Conservation (phyloP, 2,797 vertebrate species). For the Garrulus glandarius region DNA sequence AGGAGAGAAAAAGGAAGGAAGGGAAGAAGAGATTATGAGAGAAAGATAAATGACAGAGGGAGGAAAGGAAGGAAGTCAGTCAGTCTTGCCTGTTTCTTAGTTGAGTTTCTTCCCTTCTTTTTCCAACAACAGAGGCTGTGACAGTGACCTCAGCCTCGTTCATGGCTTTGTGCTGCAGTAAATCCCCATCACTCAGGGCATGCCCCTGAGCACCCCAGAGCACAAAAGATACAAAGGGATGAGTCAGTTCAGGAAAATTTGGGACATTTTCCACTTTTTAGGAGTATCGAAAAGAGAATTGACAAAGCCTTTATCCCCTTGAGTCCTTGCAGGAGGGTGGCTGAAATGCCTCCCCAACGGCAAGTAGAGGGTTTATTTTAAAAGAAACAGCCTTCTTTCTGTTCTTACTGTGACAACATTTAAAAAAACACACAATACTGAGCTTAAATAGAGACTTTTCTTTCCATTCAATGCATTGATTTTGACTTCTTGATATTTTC, state of each 20-base stretch:
- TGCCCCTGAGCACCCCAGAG: neutral
- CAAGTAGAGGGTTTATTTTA: neutral
- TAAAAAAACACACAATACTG: fast-evolving
- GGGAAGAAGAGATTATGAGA: neutral
- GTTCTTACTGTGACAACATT: neutral
- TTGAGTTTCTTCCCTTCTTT: neutral
- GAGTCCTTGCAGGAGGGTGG: neutral
- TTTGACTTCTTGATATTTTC: neutral
- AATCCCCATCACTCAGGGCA: neutral
- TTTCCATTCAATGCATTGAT: neutral
- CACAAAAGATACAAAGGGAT: neutral
- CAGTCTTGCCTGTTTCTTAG: neutral
- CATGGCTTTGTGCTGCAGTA: fast-evolving
- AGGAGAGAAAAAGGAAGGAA: neutral
- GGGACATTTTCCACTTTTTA: neutral
- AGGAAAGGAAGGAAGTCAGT: neutral
- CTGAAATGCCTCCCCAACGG: neutral
- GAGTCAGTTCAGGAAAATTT: neutral
- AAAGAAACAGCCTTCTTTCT: neutral
- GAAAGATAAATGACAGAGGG: neutral
- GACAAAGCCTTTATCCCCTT: neutral
- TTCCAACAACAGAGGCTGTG: fast-evolving
- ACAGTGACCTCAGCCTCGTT: neutral
- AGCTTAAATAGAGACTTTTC: neutral
- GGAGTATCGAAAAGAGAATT: neutral